Evolutionary conservation across 1,140 invertebrate species (phyloP), one percentile per base, ranked within the genome.

Genomic region (Patella vulgata): DNA sequence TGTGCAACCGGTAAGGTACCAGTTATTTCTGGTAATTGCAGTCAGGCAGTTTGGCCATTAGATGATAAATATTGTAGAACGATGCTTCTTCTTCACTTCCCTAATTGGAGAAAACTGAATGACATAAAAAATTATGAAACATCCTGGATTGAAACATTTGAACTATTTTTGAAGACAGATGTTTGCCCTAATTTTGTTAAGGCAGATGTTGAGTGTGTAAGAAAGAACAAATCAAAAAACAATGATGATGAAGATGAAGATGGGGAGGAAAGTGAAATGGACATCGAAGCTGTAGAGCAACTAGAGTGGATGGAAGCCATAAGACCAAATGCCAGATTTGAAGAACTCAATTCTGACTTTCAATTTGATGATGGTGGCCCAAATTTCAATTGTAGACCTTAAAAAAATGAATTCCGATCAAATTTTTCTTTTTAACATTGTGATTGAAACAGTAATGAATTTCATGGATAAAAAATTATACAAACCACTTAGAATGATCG

Each of bases 151-250:
- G 50, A 64, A 30, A 46, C 12, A 52, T 52, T 67, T 42, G 6
- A 14, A 25, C 1, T 36, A 6, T 68, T 68, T 27, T 27, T 60
- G 25, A 9, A 30, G 21, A 28, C 33, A 42, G 50, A 63, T 21
- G 12, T 31, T 17, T 71, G 58, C 19, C 66, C 69, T 17, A 68
- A 68, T 50, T 68, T 71, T 59, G 40, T 68, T 6, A 66, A 61
- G 53, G 61, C 57, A 42, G 64, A 66, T 23, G 33, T 67, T 21
- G 61, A 64, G 47, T 46, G 56, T n/a, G n/a, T n/a, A n/a, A n/a
- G n/a, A n/a, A n/a, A n/a, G n/a, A n/a, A n/a, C n/a, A n/a, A n/a
- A 27, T 57, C 54, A 39, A 64, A 65, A 46, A 12, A 23, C 1
- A 27, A 59, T 30, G 3, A n/a, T 48, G 14, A 17, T 40, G 6